Base-by-base conservation (phyloP, 2,113 vertebrate species). In the Carassius auratus region DNA sequence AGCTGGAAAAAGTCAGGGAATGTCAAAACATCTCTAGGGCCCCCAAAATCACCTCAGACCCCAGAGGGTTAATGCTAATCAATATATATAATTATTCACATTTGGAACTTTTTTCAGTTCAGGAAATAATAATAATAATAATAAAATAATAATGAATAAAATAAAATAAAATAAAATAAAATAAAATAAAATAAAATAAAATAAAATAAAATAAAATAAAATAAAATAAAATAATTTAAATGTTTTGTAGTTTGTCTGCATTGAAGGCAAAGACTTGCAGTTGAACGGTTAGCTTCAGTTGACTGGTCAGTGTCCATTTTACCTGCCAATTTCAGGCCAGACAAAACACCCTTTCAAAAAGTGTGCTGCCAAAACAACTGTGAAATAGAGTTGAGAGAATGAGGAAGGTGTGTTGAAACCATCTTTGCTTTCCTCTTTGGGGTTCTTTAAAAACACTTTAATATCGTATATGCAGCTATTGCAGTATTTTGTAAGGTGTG, bases 321-420 rank as follows among this genome's bases (percentile, higher is more conserved):
- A 77, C n/a, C n/a, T 45, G 6, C 59, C 78, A 81, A 81, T 81
- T 81, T 66, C n/a, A 66, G 59, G n/a, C 38, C 78, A 66, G 10
- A 81, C 78, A 81, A 81, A 64, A 80, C 78, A 81, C 42, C 59
- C 78, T 45, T 81, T 75, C 36, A 81, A 66, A 81, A 38, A 66
- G 78, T 17, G 38, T 81, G 59, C 59, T 81, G 59, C 78, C 78
- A 81, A 81, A 81, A 66, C 78, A 81, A 81, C 78, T 81, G 78
- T 81, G 78, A 81, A 81, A 81, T 81, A 45, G 78, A 66, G 59
- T 48, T 64, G 59, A 2, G 59, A 23, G 36, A 80, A 26, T 3
- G 12, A 14, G 38, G 21, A 80, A 80, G 59, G 17, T 23, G 77
- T 42, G 21, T 19, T 64, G 59, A 45, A 64, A 45, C 14, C n/a